Evolutionary conservation across 2,797 vertebrate genomes (phyloP).

Genomic region (Salmo trutta): DNA sequence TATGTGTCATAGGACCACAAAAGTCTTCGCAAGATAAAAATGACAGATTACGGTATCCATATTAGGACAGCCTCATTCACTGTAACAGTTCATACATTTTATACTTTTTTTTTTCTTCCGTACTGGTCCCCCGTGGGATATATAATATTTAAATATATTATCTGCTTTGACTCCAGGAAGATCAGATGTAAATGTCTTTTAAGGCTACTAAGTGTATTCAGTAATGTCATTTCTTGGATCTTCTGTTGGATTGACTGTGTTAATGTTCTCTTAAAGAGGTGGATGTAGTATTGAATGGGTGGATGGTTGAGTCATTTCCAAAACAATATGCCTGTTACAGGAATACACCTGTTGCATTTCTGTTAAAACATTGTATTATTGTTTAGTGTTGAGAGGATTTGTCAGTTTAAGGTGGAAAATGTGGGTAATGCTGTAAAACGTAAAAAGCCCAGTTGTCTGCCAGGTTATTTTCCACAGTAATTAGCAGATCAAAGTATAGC

Average conservation of each 20-base stretch:
- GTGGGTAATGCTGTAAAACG: slow-evolving; percentile 56
- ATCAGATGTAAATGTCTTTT: neutral
- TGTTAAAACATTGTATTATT: neutral
- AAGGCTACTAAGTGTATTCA: neutral
- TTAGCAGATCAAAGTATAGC: slow-evolving; percentile 71
- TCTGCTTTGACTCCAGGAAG: neutral
- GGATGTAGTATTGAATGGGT: neutral
- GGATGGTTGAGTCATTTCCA: neutral
- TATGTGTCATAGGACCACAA: slow-evolving; percentile 50
- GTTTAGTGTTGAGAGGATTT: slow-evolving; percentile 14
- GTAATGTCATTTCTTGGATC: neutral
- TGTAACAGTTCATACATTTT: no score
- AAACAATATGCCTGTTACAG: slow-evolving; percentile 19
- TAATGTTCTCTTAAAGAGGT: neutral
- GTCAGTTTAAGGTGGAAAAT: slow-evolving; percentile 62
- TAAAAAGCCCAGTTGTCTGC: slow-evolving; percentile 38
- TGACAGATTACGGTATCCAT: slow-evolving; percentile 24
- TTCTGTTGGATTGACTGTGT: neutral
- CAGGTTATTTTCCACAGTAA: slow-evolving; percentile 66
- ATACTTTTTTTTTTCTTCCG: no score
- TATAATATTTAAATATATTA: neutral
- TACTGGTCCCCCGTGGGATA: no score
- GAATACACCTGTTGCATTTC: slow-evolving; percentile 44
- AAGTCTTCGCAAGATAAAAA: slow-evolving; percentile 48
- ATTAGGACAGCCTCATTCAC: neutral